Evolutionary conservation across 2,797 vertebrate genomes (phyloP), one percentile per base, ranked within the genome.

Genomic region (Ctenopoma multispine): DNA sequence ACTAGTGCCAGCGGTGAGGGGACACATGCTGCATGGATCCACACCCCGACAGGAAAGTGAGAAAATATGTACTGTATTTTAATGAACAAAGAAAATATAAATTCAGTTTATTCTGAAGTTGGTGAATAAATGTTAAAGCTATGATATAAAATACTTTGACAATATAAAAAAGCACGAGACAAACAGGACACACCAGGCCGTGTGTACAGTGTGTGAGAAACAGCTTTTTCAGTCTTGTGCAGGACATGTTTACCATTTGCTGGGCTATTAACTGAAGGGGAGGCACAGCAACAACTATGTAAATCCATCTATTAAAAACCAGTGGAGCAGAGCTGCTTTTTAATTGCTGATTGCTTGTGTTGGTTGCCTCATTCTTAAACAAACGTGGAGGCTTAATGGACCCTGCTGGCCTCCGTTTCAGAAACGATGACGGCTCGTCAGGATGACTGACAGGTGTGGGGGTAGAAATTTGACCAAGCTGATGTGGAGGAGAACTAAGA

Each of bases 391-490:
- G 48, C 63, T 61, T 48, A 12, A 15, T 41, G 63, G 57, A 43
- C 57, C 61, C 29, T 0, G 41, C 12, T 23, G 56, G 14, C 61
- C 44, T 34, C 27, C 6, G 50, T 41, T 34, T 47, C 63, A 20
- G 10, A 23, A 17, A 41, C 60, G 49, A 66, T 34, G 34, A 61
- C 57, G 41, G 72, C 36, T 62, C 24, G 14, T 67, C 72, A 36
- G 7, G 9, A 55, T 68, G 72, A 68, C 3, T 68, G 72, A 68
- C 72, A 62, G 72, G 20, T 31, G 36, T 18, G 63, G 50, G 51
- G 63, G 56, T 0, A 11, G 48, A 24, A 47, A 47, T 43, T 47
- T 60, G 62, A 65, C 62, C 55, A 9, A 54, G 70, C 14, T 27
- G 50, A 49, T 43, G 54, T 43, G 57, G 50, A 34, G 64, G 20